These are phyloP conservation scores for Myiotriccus ornatus DNA, from an alignment of 2,797 vertebrate species.

Conservation along the genomic window DNA sequence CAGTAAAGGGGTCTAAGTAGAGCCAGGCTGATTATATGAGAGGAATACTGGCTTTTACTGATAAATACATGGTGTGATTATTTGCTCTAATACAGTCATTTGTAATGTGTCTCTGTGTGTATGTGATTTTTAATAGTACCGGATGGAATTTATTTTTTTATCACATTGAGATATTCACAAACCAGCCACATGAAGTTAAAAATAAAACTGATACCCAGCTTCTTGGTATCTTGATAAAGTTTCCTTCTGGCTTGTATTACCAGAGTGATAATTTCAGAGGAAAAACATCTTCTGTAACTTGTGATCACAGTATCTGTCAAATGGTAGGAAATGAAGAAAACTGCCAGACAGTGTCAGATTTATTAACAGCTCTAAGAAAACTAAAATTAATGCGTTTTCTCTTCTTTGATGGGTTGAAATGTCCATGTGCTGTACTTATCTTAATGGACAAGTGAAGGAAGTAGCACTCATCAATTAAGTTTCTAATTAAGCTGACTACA, in stretches of 20 bases:
- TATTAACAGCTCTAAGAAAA: slow-evolving; percentile 75
- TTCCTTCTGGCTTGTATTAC: slow-evolving; percentile 72
- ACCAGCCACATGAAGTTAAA: slow-evolving; percentile 40
- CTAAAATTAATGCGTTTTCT: slow-evolving; percentile 76
- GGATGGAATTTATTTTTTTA: slow-evolving; percentile 35
- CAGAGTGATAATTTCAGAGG: slow-evolving; percentile 73
- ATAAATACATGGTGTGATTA: slow-evolving; percentile 31
- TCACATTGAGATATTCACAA: slow-evolving; percentile 31
- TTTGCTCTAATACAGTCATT: slow-evolving; percentile 43
- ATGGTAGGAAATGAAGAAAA: slow-evolving; percentile 76
- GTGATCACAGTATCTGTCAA: slow-evolving; percentile 76
- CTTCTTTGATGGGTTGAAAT: slow-evolving; percentile 70
- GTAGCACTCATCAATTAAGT: slow-evolving; percentile 71
- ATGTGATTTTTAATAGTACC: slow-evolving; percentile 15
- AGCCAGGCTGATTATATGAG: not conserved
- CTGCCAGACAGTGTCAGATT: slow-evolving; percentile 78
- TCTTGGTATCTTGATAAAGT: slow-evolving; percentile 71
- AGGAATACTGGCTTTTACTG: slow-evolving; percentile 1
- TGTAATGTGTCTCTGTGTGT: slow-evolving; percentile 8
- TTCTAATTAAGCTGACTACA: slow-evolving; percentile 67
- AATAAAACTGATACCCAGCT: slow-evolving; percentile 42
- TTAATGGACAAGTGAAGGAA: slow-evolving; percentile 72
- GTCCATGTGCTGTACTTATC: slow-evolving; percentile 70
- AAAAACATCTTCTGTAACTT: slow-evolving; percentile 75
- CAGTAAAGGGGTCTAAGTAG: not conserved